These are phyloP conservation scores for Urechis unicinctus DNA, from an alignment of 2,888 invertebrate genomes.

Conservation along the genomic window DNA sequence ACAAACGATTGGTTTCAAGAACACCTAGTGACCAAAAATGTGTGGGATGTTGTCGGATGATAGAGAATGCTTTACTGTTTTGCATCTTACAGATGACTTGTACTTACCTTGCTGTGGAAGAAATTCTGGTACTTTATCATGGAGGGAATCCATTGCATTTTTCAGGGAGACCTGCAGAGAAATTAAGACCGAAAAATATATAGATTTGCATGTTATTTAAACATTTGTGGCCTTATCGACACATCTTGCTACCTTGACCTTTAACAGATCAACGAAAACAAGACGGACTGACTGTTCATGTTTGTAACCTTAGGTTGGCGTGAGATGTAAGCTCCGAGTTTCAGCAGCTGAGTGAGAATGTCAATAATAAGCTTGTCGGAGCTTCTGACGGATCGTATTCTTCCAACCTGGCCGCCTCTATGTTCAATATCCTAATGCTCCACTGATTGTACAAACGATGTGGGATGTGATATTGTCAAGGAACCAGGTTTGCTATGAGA, in stretches of 20 bases:
- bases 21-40: too few relatives aligned
- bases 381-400: conserved; percentile 37
- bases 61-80: too few relatives aligned
- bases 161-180: conserved; percentile 33
- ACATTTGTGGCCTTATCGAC: too few relatives aligned
- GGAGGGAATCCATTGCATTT: conserved; percentile 37
- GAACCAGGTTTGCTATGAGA: too few relatives aligned
- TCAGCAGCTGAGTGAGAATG: conserved; percentile 37
- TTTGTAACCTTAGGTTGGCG: conserved; percentile 37
- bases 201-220: too few relatives aligned
- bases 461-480: conserved; percentile 21
- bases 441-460: conserved; percentile 38
- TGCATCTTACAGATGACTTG: neutral
- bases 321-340: conserved; percentile 37
- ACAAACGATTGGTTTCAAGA: too few relatives aligned
- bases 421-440: conserved; percentile 40
- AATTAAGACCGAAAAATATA: too few relatives aligned
- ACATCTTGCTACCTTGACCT: too few relatives aligned
- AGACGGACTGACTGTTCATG: too few relatives aligned
- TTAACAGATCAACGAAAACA: too few relatives aligned
- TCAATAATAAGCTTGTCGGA: conserved; percentile 36
- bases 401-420: conserved; percentile 40
- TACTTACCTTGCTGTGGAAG: conserved; percentile 42
- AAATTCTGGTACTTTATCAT: conserved; percentile 42
- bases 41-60: too few relatives aligned